These are phyloP conservation scores for Caracal caracal DNA, from an alignment of 2,113 vertebrate species.

Conservation along the genomic window DNA sequence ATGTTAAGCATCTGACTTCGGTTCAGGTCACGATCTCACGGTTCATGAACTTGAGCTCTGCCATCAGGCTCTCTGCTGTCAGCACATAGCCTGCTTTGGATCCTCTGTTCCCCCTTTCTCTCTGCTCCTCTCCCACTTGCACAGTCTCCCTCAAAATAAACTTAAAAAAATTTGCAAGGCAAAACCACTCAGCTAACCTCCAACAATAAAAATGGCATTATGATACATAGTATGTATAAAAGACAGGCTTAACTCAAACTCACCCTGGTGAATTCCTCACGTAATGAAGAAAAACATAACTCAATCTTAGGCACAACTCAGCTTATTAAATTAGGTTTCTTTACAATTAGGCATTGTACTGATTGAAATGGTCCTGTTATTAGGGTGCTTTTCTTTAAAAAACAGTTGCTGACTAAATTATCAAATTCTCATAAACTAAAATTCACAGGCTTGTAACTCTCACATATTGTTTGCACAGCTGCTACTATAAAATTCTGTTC, in stretches of 20 bases:
- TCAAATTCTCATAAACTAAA: slow-evolving; percentile 22
- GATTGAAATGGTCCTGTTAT: neutral
- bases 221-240: neutral
- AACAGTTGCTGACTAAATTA: slow-evolving; percentile 33
- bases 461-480: slow-evolving; percentile 50
- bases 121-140: too few species aligned
- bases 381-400: neutral
- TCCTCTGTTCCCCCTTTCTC: too few species aligned
- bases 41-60: too few species aligned
- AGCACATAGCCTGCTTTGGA: too few species aligned
- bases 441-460: slow-evolving; percentile 12
- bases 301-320: neutral
- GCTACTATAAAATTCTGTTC: slow-evolving; percentile 15
- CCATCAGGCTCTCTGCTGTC: too few species aligned
- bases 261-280: neutral
- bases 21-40: too few species aligned
- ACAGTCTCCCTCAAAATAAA: too few species aligned
- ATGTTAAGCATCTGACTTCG: too few species aligned
- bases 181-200: slow-evolving; percentile 12
- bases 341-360: neutral
- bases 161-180: neutral
- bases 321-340: neutral
- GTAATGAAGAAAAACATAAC: neutral
- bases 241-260: neutral
- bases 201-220: neutral